These are phyloP conservation scores for Drosophila pegasa DNA, from an alignment of 2,888 invertebrate genomes.

Conservation along the genomic window DNA sequence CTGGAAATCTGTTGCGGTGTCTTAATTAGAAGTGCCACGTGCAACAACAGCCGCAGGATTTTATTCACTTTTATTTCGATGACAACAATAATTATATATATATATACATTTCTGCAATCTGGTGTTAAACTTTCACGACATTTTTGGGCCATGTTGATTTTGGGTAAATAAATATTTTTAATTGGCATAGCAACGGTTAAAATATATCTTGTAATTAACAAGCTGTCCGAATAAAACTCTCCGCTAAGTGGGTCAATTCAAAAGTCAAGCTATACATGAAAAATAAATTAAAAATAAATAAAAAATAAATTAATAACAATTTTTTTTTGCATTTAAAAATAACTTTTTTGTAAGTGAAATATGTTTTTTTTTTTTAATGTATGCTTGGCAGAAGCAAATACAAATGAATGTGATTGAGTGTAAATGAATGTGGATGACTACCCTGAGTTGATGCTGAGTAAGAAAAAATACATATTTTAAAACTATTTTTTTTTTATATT, in stretches of 20 bases:
- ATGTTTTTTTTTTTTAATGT: slow-evolving; percentile 12
- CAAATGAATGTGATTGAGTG: not conserved
- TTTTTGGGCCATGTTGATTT: slow-evolving; percentile 33
- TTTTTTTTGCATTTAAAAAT: slow-evolving; percentile 21
- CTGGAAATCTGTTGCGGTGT: slow-evolving; percentile 47
- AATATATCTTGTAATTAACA: slow-evolving; percentile 27
- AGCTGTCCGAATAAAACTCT: slow-evolving; percentile 10
- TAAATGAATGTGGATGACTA: not conserved
- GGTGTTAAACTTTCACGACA: slow-evolving; percentile 29
- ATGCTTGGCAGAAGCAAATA: not conserved
- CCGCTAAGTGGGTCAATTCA: slow-evolving; percentile 37
- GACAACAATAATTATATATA: slow-evolving; percentile 17
- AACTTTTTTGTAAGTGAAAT: slow-evolving; percentile 7
- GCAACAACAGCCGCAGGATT: slow-evolving; percentile 13
- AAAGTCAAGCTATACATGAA: slow-evolving; percentile 7
- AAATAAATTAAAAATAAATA: not conserved
- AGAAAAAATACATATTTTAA: not conserved
- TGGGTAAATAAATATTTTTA: slow-evolving; percentile 25
- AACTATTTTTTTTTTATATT: too few relatives aligned
- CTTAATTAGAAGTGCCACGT: slow-evolving; percentile 70
- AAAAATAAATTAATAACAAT: not conserved
- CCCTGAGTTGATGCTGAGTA: not conserved
- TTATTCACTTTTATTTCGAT: slow-evolving; percentile 8
- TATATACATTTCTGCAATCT: not conserved
- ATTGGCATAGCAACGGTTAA: slow-evolving; percentile 17